phyloP scores from a whole-genome alignment of 2,888 invertebrate species.

The Athripsodes cinereus region DNA sequence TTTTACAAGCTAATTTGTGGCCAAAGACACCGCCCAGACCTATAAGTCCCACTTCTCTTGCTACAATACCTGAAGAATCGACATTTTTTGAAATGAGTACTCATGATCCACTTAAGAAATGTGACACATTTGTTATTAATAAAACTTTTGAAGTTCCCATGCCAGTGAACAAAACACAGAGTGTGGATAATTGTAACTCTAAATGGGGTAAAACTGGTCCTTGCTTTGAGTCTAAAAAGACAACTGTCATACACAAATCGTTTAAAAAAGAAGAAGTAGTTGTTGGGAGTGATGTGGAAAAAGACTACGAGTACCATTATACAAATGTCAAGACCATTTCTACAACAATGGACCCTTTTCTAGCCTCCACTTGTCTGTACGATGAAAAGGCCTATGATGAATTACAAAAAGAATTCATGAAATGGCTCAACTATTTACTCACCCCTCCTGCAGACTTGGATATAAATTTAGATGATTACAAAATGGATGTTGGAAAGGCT shows the following conservation, averaged over 20 bases:
- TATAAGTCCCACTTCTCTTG: constrained; percentile 38
- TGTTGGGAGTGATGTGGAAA: neutral
- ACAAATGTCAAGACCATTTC: constrained; percentile 39
- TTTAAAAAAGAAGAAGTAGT: neutral
- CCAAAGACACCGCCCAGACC: constrained; percentile 42
- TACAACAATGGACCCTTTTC: constrained; percentile 59
- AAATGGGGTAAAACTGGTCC: constrained; percentile 30
- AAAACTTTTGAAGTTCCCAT: constrained; percentile 38
- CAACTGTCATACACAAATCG: neutral
- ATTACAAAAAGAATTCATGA: constrained; percentile 66
- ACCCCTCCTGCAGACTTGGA: constrained; percentile 69
- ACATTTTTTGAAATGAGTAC: constrained; percentile 38
- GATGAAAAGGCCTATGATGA: constrained; percentile 62
- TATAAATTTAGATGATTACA: constrained; percentile 51
- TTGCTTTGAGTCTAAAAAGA: constrained; percentile 28
- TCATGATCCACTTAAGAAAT: constrained; percentile 36
- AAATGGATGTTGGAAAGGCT: constrained; percentile 65
- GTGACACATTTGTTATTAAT: constrained; percentile 42
- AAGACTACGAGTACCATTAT: constrained; percentile 12
- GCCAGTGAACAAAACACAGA: constrained; percentile 19
- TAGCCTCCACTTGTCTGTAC: constrained; percentile 59
- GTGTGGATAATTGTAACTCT: constrained; percentile 31
- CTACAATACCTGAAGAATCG: constrained; percentile 49
- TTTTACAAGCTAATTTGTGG: constrained; percentile 40
- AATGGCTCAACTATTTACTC: constrained; percentile 73